Evolutionary conservation across 2,888 invertebrate species (phyloP).

Genomic region (Callosobruchus maculatus): DNA sequence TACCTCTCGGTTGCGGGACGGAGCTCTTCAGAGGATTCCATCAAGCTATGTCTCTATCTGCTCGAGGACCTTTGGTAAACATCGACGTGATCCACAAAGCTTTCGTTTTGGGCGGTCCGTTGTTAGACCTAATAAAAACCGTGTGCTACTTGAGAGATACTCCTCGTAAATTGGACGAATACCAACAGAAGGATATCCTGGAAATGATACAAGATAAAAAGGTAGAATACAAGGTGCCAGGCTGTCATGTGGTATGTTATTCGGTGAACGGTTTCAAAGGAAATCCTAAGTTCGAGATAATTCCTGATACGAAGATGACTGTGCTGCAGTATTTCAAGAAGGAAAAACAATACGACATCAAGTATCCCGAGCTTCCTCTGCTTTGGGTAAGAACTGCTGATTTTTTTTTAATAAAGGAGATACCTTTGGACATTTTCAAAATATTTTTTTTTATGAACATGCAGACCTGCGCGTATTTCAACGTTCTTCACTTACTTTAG

Average conservation of each 20-base stretch:
- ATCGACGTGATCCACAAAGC: constrained; percentile 2
- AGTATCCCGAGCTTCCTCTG: constrained; percentile 72
- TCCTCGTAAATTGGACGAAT: not conserved
- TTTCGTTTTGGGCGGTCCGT: not conserved
- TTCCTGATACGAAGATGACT: constrained; percentile 33
- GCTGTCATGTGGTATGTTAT: not conserved
- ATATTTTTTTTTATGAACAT: too few species aligned
- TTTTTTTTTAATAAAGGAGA: too few species aligned
- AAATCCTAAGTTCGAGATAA: not conserved
- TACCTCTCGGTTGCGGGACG: not conserved
- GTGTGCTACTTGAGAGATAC: not conserved
- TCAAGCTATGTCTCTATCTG: not conserved
- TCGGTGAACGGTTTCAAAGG: not conserved
- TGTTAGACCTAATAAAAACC: not conserved
- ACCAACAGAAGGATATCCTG: not conserved
- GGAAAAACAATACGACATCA: constrained; percentile 45
- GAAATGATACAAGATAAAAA: not conserved
- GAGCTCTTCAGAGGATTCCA: constrained; percentile 1
- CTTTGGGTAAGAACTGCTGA: constrained; percentile 57
- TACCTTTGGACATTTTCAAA: too few species aligned
- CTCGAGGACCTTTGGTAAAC: constrained; percentile 1
- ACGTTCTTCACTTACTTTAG: too few species aligned
- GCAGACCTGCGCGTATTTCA: too few species aligned
- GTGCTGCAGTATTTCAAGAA: constrained; percentile 50
- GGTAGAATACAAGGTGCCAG: not conserved